A percentile compares a stretch with the other conserved stretches of the same genome.
These are phyloP conservation scores for Scotopteryx bipunctaria DNA, from an alignment of 2,888 invertebrate species.

Conservation along the genomic window DNA sequence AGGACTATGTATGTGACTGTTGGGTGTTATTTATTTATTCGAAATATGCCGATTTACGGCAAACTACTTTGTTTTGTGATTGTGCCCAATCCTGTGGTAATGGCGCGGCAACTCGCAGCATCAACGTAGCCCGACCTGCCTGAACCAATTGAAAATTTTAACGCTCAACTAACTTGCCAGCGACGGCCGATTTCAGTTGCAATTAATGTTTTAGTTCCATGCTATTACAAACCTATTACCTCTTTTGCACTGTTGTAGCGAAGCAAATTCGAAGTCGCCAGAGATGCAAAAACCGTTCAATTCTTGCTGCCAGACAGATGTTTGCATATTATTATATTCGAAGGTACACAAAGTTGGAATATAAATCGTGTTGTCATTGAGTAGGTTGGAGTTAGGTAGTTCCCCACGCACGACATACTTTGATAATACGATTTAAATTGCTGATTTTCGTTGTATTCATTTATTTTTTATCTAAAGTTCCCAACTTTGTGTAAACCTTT, in stretches of 20 bases:
- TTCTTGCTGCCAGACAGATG: background rate
- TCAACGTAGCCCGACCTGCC: conserved; percentile 42
- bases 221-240: conserved; percentile 6
- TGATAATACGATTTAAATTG: too few relatives aligned
- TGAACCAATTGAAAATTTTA: conserved; percentile 49
- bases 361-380: too few relatives aligned
- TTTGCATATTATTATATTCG: background rate
- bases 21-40: too few relatives aligned
- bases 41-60: background rate
- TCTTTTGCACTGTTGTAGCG: too few relatives aligned
- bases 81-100: conserved; percentile 40
- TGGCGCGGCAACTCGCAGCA: conserved; percentile 52
- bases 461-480: too few relatives aligned
- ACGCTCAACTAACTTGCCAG: conserved; percentile 56
- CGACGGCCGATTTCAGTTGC: conserved; percentile 36
- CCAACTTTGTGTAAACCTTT: background rate
- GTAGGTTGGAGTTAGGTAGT: too few relatives aligned
- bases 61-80: conserved; percentile 1
- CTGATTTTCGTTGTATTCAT: too few relatives aligned
- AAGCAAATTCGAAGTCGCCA: too few relatives aligned
- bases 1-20: too few relatives aligned
- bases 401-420: too few relatives aligned
- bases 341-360: too few relatives aligned
- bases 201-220: conserved; percentile 29
- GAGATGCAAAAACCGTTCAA: too few relatives aligned